These are phyloP conservation scores for Heliothis virescens DNA, from an alignment of 1,140 invertebrate species.

Conservation along the genomic window DNA sequence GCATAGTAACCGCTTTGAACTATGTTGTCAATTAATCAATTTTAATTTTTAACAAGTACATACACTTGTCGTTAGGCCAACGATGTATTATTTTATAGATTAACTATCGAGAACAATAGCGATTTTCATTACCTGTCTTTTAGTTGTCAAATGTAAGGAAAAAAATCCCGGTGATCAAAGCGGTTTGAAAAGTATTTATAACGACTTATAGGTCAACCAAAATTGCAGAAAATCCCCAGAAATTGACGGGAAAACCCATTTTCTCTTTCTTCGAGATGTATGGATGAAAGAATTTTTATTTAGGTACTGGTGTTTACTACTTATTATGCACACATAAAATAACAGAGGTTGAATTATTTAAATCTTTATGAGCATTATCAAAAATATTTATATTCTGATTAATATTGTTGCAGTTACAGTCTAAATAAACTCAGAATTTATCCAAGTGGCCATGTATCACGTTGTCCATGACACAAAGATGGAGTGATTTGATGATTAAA, in stretches of 20 bases:
- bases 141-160: neutral
- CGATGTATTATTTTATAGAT: neutral
- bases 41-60: conserved; percentile 40
- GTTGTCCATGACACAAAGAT: conserved; percentile 74
- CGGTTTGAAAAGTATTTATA: no score
- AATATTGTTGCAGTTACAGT: no score
- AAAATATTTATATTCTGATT: no score
- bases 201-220: no score
- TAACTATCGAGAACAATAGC: conserved; percentile 1
- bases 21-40: conserved; percentile 57
- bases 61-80: conserved; percentile 46
- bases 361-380: no score
- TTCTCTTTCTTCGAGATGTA: no score
- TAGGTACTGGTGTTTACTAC: no score
- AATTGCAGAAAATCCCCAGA: no score
- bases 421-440: conserved; percentile 2
- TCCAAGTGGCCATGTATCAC: conserved; percentile 51
- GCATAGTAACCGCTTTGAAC: conserved; percentile 46
- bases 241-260: no score
- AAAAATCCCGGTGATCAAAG: neutral
- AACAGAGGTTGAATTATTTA: no score
- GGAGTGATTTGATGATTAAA: conserved; percentile 66
- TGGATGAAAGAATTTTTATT: no score
- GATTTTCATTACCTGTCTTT: neutral
- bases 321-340: no score